Evolutionary conservation across 2,888 invertebrate genomes (phyloP), one percentile per base, ranked within the genome.

Genomic region (Leptinotarsa tumamoca): DNA sequence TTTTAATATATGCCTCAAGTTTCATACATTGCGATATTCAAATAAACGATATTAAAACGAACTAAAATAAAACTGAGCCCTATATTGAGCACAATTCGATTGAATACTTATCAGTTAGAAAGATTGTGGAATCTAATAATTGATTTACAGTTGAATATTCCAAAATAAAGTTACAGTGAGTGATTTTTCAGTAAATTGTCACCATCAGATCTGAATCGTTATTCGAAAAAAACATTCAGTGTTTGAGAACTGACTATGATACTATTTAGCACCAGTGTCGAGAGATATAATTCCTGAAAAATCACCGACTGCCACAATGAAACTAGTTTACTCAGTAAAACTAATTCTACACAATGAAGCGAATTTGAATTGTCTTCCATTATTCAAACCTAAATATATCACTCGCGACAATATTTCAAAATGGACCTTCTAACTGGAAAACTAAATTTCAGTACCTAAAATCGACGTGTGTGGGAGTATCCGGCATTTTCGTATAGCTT

Each of bases 401-500:
- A 63, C 63, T 63, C 63, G 63, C 63, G 63, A 33, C 2, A 33
- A 33, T 18, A 17, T 33, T 33, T 63, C 43, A 58, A 58, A 63
- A 33, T n/a, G n/a, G 17, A 63, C 7, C 17, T 63, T 33, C 17
- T 33, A 14, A 58, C 21, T n/a, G 63, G 33, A 63, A 63, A 63
- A 17, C n/a, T 43, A n/a, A 61, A 61, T 67, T 73, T 72, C 52
- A 10, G 51, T 63, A 23, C 56, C 80, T 87, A 89, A 84, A 89
- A 89, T 82, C 88, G 84, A 81, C 88, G 92, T 87, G 92, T 92
- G 90, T 94, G 95, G 82, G 93, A 92, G 90, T 95, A 75, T 21
- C 74, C 77, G 66, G 68, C 73, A n/a, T 66, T 72, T 89, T 95
- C 96, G 90, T 96, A 96, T 84, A 96, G 92, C 90, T 96, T 96